Conservation (phyloP, 1,140 invertebrate genomes). For the Temnothorax curvispinosus region DNA sequence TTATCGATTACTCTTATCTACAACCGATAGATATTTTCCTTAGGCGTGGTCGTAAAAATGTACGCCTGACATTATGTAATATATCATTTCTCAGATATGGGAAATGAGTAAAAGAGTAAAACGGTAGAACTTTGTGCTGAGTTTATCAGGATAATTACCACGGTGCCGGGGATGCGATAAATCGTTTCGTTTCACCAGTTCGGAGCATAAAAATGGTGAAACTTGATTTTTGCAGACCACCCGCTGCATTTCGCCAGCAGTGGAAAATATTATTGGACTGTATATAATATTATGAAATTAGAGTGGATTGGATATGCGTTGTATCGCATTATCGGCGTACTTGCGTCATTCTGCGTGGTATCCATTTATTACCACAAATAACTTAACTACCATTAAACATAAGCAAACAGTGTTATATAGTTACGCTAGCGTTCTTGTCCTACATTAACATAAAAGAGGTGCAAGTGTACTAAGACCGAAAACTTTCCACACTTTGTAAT, state of each 20-base stretch:
- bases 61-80: constrained; percentile 5
- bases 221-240: constrained; percentile 28
- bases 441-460: constrained; percentile 12
- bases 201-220: constrained; percentile 12
- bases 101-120: constrained; percentile 7
- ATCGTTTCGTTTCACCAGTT: constrained; percentile 29
- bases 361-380: constrained; percentile 43
- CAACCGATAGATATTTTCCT: constrained; percentile 18
- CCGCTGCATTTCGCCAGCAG: background rate
- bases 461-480: constrained; percentile 3
- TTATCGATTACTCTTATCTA: constrained; percentile 43
- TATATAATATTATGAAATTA: constrained; percentile 41
- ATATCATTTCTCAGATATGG: background rate
- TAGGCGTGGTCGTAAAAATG: constrained; percentile 44
- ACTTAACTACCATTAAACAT: constrained; percentile 45
- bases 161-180: constrained; percentile 6
- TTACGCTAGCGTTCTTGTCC: constrained; percentile 7
- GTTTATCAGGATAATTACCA: constrained; percentile 31
- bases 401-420: background rate
- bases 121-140: constrained; percentile 13
- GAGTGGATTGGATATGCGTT: constrained; percentile 6
- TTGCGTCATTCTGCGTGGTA: background rate
- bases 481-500: constrained; percentile 42
- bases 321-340: background rate
- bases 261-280: constrained; percentile 31